Evolutionary conservation across 1,140 invertebrate genomes (phyloP), one percentile per base, ranked within the genome.

Genomic region (Ladona fulva): DNA sequence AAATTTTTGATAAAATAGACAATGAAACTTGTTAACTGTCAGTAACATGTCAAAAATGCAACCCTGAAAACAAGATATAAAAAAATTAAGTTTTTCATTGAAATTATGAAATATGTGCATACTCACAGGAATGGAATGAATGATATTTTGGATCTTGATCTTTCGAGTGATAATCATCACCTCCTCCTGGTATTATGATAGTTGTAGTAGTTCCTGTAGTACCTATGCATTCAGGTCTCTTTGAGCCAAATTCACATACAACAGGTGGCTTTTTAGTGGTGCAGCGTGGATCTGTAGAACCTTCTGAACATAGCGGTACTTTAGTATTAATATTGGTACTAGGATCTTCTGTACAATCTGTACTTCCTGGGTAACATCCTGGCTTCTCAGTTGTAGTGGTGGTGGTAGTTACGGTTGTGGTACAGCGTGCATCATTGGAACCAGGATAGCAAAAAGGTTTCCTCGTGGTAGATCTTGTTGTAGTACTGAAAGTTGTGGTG

Each of bases 361-460:
- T 44, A n/a, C 80, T 78, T 44, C 81, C 82, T n/a, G 80, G 79
- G 78, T 80, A 82, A 78, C 80, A 82, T 19, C 74, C 77, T 37
- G 80, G 42, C n/a, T 37, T 37, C 74, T 11, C 24, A 78, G 37
- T 73, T 52, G 80, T 81, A 75, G 19, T 25, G 37, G 22, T 74
- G 42, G 52, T 25, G 24, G 52, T 59, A 52, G 10, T 76, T 1
- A 11, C 66, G 76, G 79, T 78, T 75, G 80, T 75, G 80, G 82
- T 82, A 79, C 85, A 86, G 77, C 82, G 78, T 24, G 83, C 81
- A 76, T 85, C 83, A 6, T 11, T 76, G 19, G 82, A 81, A 24
- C 81, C 81, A 24, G 80, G 81, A 76, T 80, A 80, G 66, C 80
- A 81, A 52, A 79, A 59, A 10, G 74, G 79, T 77, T 25, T 76